Evolutionary conservation across 2,888 invertebrate genomes (phyloP).

Genomic region (Apotomis turbidana): DNA sequence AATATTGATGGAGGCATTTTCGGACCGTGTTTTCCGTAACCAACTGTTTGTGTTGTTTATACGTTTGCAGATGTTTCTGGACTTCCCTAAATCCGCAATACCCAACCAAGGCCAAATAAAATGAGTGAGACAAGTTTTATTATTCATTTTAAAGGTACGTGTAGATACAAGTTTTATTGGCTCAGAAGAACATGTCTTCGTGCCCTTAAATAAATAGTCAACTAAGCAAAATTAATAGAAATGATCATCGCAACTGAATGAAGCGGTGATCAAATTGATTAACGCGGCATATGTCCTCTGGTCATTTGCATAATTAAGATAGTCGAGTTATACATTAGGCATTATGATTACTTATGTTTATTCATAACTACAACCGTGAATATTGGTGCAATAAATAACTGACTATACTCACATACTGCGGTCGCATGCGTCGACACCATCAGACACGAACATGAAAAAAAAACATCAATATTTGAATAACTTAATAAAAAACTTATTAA

Average conservation of each 20-base stretch:
- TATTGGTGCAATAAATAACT: constrained; percentile 38
- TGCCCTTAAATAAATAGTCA: background rate
- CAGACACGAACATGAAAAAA: constrained; percentile 57
- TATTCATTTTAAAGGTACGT: no score
- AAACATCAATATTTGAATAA: constrained; percentile 44
- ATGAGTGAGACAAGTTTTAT: no score
- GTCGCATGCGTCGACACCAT: constrained; percentile 54
- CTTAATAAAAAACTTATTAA: constrained; percentile 31
- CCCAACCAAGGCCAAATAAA: background rate
- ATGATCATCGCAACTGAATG: background rate
- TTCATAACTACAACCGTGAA: constrained; percentile 18
- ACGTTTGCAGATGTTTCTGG: constrained; percentile 20
- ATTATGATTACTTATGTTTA: constrained; percentile 14
- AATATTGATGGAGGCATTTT: constrained; percentile 59
- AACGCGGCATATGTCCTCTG: background rate
- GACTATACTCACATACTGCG: constrained; percentile 72
- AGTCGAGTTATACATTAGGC: constrained; percentile 5
- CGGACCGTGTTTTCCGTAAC: constrained; percentile 48
- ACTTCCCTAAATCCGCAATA: background rate
- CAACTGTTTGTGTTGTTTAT: constrained; percentile 36
- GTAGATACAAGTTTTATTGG: no score
- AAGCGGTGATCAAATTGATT: constrained; percentile 3
- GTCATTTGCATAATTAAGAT: constrained; percentile 28
- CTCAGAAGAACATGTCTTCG: no score
- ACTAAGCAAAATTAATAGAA: background rate